Percentiles rank a stretch among this genome's conserved stretches.
phyloP scores from a whole-genome alignment of 2,113 vertebrate genomes.

The Leuciscus idus region DNA sequence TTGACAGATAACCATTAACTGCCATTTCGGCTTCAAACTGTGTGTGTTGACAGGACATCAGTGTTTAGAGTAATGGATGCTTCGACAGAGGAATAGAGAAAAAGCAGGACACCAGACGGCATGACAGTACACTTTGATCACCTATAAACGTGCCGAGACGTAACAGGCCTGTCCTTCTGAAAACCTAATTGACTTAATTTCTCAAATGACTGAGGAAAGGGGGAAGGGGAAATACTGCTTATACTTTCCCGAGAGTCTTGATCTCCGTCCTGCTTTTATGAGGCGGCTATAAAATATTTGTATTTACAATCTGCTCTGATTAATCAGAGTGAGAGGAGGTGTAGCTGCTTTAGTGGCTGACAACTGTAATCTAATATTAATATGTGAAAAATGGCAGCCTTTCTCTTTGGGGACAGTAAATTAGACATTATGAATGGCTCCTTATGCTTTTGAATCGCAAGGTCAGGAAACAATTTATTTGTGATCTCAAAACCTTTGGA shows the following conservation, averaged over 20 bases:
- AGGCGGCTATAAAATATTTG: constrained; percentile 82
- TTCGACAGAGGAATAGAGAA: background rate
- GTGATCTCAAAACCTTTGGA: constrained; percentile 55
- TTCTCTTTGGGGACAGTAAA: constrained; percentile 90
- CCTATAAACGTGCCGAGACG: constrained; percentile 34
- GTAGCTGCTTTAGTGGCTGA: constrained; percentile 77
- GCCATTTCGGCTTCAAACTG: constrained; percentile 22
- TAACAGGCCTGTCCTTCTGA: constrained; percentile 51
- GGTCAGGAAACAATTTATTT: constrained; percentile 68
- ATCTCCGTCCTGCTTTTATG: constrained; percentile 67
- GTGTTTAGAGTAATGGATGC: constrained; percentile 14
- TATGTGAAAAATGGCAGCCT: constrained; percentile 91
- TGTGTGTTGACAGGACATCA: constrained; percentile 35
- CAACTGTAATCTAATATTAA: constrained; percentile 93
- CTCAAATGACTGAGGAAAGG: constrained; percentile 57
- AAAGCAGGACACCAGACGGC: constrained; percentile 56
- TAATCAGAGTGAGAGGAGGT: constrained; percentile 80
- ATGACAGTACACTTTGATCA: constrained; percentile 59
- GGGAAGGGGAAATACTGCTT: constrained; percentile 48
- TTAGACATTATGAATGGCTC: constrained; percentile 96
- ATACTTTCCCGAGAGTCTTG: constrained; percentile 59
- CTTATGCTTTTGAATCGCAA: constrained; percentile 74
- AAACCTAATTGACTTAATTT: constrained; percentile 65
- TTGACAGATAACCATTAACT: constrained; percentile 47
- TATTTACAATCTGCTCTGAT: constrained; percentile 82